Percentiles rank a stretch among this genome's conserved stretches.
phyloP scores from a whole-genome alignment of 2,113 vertebrate species.

The Chaetodon trifascialis region DNA sequence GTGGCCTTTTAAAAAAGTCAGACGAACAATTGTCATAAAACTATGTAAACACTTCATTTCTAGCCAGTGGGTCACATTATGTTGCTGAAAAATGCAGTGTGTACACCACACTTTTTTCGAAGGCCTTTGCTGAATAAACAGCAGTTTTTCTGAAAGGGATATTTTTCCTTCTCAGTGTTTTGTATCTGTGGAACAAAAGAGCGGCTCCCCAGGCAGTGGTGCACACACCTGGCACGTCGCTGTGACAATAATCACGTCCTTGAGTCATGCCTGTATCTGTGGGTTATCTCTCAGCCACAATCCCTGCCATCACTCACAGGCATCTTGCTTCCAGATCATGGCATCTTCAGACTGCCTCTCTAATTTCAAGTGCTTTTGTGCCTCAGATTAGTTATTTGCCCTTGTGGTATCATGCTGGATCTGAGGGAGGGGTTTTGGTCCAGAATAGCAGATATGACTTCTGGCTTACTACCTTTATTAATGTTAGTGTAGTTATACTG shows the following conservation, averaged over 20 bases:
- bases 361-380: slow-evolving; percentile 14
- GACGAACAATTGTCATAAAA: slow-evolving; percentile 8
- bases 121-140: background rate
- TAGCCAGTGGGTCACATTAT: slow-evolving; percentile 19
- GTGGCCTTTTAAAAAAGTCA: slow-evolving; percentile 14
- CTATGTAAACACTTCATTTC: slow-evolving; percentile 24
- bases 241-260: slow-evolving; percentile 17
- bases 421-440: background rate
- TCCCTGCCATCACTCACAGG: slow-evolving; percentile 15
- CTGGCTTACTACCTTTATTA: background rate
- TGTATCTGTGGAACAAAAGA: slow-evolving; percentile 14
- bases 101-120: background rate
- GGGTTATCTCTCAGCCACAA: slow-evolving; percentile 25
- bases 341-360: slow-evolving; percentile 17
- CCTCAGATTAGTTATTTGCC: background rate
- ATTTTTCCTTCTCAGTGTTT: slow-evolving; percentile 9
- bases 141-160: background rate
- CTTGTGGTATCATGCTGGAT: background rate
- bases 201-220: slow-evolving; percentile 13
- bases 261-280: slow-evolving; percentile 28
- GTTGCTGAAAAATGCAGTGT: background rate
- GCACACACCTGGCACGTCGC: slow-evolving; percentile 9
- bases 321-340: background rate
- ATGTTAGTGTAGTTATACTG: background rate
- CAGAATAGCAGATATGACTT: background rate